Percentiles rank a stretch among this genome's conserved stretches.
Conservation (phyloP, 2,113 vertebrate species). For the Rallus limicola region DNA sequence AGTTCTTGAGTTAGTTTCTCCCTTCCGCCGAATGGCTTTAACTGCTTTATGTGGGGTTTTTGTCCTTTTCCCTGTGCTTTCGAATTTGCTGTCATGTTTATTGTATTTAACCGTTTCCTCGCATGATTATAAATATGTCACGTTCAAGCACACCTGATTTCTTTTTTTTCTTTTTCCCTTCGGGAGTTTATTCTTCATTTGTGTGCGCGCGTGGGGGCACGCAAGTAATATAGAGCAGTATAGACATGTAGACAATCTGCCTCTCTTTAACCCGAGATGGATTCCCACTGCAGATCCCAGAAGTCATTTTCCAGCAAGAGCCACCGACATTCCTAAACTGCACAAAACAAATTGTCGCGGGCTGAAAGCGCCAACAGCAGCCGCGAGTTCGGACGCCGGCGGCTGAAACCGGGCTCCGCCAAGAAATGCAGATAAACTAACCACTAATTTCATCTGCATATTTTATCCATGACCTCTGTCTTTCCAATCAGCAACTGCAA, state of each 20-base stretch:
- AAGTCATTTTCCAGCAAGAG: slow-evolving; percentile 40
- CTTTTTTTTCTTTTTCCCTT: neutral
- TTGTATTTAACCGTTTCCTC: slow-evolving; percentile 75
- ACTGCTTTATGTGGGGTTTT: neutral
- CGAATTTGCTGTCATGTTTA: slow-evolving; percentile 61
- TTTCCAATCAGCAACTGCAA: neutral
- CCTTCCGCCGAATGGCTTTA: slow-evolving; percentile 35
- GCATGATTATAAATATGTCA: slow-evolving; percentile 45
- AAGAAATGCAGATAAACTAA: neutral
- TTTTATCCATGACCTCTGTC: neutral
- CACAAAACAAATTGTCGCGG: neutral
- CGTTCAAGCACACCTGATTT: slow-evolving; percentile 13
- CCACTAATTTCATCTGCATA: neutral
- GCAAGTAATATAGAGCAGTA: neutral
- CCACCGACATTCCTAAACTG: slow-evolving; percentile 22
- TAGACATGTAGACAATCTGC: neutral
- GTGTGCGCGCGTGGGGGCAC: rapidly evolving
- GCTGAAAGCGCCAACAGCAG: neutral
- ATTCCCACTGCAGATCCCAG: neutral
- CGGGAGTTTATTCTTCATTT: neutral
- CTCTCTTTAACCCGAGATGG: neutral
- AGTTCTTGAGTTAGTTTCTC: slow-evolving; percentile 82
- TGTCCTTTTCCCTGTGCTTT: slow-evolving; percentile 25
- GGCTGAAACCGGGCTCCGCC: neutral
- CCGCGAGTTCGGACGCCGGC: neutral